Conservation (phyloP, 2,888 invertebrate genomes). For the Eupithecia tripunctaria region DNA sequence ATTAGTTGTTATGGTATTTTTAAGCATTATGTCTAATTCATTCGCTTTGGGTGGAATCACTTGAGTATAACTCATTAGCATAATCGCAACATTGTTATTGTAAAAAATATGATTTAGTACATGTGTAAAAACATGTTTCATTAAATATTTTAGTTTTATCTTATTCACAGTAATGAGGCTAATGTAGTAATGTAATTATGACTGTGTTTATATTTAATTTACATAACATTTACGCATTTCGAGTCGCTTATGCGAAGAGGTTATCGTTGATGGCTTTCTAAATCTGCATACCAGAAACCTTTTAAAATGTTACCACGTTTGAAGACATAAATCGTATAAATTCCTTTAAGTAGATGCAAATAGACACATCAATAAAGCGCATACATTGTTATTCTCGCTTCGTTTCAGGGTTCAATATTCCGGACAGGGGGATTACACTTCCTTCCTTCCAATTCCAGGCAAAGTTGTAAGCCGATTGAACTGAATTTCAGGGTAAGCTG, state of each 20-base stretch:
- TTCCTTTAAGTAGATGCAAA: not conserved
- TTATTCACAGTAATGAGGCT: not conserved
- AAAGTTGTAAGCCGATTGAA: constrained; percentile 18
- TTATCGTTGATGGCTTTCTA: not conserved
- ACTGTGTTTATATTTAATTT: not conserved
- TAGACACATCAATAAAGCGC: not conserved
- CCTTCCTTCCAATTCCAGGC: not conserved
- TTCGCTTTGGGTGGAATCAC: not conserved
- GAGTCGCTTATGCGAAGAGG: not conserved
- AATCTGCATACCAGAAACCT: not conserved
- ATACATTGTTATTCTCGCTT: not conserved
- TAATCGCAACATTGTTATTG: constrained; percentile 1
- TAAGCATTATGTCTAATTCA: not conserved
- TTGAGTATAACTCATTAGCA: constrained; percentile 1
- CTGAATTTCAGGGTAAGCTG: not conserved
- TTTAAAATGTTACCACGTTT: not conserved
- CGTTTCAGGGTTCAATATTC: not conserved
- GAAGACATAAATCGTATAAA: not conserved
- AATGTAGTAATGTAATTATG: not conserved
- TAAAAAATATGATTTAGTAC: not conserved
- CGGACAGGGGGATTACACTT: not conserved
- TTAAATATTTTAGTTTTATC: constrained; percentile 1
- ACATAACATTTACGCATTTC: not conserved
- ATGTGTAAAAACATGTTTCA: constrained; percentile 3
- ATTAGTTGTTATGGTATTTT: not conserved